Conservation (phyloP, 1,140 invertebrate species). For the Sarcophaga peregrina region DNA sequence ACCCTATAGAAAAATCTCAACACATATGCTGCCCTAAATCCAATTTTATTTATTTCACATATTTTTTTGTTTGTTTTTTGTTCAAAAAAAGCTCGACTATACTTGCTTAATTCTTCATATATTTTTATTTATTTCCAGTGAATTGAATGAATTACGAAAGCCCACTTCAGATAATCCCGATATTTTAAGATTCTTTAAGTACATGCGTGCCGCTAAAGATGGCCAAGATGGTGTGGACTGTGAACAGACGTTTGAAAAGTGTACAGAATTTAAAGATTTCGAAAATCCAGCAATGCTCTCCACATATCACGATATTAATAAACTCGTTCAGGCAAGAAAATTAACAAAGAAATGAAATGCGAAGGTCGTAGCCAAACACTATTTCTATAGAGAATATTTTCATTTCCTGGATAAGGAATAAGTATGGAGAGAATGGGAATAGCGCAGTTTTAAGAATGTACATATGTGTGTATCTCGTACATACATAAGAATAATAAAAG, state of each 20-base stretch:
- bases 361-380: background rate
- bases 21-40: too few species aligned
- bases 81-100: too few species aligned
- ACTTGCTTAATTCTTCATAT: background rate
- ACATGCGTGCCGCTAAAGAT: slow-evolving; percentile 88
- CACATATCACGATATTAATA: slow-evolving; percentile 87
- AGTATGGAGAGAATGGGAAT: too few species aligned
- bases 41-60: too few species aligned
- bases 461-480: too few species aligned
- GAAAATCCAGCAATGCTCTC: slow-evolving; percentile 83
- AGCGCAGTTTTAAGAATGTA: too few species aligned
- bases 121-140: slow-evolving; percentile 67
- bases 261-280: slow-evolving; percentile 69
- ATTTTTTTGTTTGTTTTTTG: too few species aligned
- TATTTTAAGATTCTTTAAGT: slow-evolving; percentile 85
- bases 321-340: slow-evolving; percentile 82
- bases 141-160: slow-evolving; percentile 83
- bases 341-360: slow-evolving; percentile 56
- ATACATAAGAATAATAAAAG: too few species aligned
- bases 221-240: slow-evolving; percentile 83
- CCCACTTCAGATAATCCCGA: slow-evolving; percentile 85
- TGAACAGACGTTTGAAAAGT: slow-evolving; percentile 71
- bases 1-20: too few species aligned
- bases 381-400: too few species aligned
- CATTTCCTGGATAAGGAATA: too few species aligned